phyloP scores from a whole-genome alignment of 1,140 invertebrate genomes.

The Euura saliciscinereae region DNA sequence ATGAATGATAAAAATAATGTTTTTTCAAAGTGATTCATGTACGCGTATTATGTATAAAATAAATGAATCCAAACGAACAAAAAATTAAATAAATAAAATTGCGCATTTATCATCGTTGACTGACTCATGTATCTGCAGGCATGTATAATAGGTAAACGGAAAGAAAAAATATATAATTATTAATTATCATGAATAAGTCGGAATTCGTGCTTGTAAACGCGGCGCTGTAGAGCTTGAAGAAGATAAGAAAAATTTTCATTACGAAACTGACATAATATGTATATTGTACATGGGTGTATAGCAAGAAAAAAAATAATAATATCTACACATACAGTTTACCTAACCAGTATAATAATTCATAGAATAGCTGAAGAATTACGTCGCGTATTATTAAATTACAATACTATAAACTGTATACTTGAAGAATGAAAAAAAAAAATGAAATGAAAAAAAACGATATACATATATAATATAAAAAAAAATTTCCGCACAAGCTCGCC shows the following conservation, averaged over 20 bases:
- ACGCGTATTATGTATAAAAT: no score
- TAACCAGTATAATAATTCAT: background rate
- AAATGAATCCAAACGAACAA: no score
- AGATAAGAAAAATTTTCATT: background rate
- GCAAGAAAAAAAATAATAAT: background rate
- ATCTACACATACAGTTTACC: background rate
- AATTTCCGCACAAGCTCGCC: slow-evolving; percentile 41
- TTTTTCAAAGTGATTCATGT: no score
- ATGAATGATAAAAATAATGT: no score
- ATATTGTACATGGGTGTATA: background rate
- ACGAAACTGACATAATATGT: background rate
- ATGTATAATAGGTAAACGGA: no score
- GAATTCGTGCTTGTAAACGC: background rate
- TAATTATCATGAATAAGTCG: no score
- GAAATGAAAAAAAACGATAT: background rate
- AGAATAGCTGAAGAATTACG: background rate
- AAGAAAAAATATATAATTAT: no score
- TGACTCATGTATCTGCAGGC: no score
- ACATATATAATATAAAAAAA: background rate
- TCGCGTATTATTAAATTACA: background rate
- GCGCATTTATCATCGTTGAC: no score
- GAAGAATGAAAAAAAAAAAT: background rate
- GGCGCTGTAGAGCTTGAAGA: background rate
- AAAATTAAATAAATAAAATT: no score
- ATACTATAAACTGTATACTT: background rate